Evolutionary conservation across 2,888 invertebrate species (phyloP), one percentile per base, ranked within the genome.

Genomic region (Pseudococcus longispinus): DNA sequence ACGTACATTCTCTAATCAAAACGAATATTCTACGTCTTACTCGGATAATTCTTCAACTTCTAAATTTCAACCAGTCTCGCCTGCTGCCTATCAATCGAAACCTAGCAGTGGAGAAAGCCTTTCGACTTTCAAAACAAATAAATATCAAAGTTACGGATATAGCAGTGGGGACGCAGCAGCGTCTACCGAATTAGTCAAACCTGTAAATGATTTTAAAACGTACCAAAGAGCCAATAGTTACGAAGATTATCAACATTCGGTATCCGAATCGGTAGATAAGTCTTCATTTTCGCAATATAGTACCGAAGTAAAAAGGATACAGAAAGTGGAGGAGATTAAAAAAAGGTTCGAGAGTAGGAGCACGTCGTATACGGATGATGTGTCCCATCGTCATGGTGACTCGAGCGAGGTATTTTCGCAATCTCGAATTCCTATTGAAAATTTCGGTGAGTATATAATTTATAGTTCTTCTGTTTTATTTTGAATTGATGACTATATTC

Each of bases 281-380:
- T 77, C 86, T 23, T 82, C 87, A 18, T 87, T 83, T 37, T 42
- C 87, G 3, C 42, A 86, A 77, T 84, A 84, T 37, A 51, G 60
- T 51, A n/a, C 90, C 80, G 90, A 91, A 88, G 90, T 89, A 88
- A 91, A 90, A 88, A 90, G 90, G 88, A 88, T 90, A 88, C 89
- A 89, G 87, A 89, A 90, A 82, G 90, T 90, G 2, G 90, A 90
- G 87, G 90, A 90, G 87, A 90, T 90, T 90, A 89, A 90, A 83
- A 89, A 89, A 87, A 89, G 90, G 65, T 90, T 90, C 87, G 89
- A 89, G 70, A 89, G 89, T 9, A 89, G 89, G 29, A 89, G 88
- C 20, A 29, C 55, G 15, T 44, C 65, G 32, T 87, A 77, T 42
- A 42, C 82, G 4, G 60, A 82, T 44, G 82, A 87, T 20, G 29